Conservation (phyloP, 2,888 invertebrate genomes). For the Portevinia maculata region DNA sequence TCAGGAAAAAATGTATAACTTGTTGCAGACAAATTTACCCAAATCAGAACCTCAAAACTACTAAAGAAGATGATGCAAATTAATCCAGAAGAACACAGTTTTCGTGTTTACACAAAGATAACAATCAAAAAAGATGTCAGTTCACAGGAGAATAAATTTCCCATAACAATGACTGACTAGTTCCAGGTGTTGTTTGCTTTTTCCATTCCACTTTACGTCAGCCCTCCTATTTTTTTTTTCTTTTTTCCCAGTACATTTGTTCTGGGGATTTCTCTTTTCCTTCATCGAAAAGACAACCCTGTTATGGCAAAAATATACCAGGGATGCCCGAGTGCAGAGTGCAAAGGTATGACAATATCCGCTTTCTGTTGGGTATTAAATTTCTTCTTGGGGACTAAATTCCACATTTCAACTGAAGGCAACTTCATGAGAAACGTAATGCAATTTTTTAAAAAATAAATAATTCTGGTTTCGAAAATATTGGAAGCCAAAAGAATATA, state of each 20-base stretch:
- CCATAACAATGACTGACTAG: conserved; percentile 58
- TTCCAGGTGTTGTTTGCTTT: conserved; percentile 59
- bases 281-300: conserved; percentile 2
- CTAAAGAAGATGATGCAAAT: conserved; percentile 22
- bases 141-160: conserved; percentile 47
- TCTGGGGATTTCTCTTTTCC: conserved; percentile 50
- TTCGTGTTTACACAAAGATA: conserved; percentile 57
- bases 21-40: conserved; percentile 29
- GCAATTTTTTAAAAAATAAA: not conserved
- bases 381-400: conserved; percentile 49
- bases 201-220: conserved; percentile 43
- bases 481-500: conserved; percentile 7
- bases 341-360: conserved; percentile 68
- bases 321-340: conserved; percentile 61
- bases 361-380: conserved; percentile 55
- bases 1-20: not conserved
- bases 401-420: conserved; percentile 45
- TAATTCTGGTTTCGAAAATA: conserved; percentile 11
- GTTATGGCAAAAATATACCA: conserved; percentile 12
- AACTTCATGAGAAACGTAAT: conserved; percentile 3
- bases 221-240: conserved; percentile 40
- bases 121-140: conserved; percentile 69
- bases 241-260: conserved; percentile 26
- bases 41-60: conserved; percentile 13
- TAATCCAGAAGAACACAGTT: conserved; percentile 47